These are phyloP conservation scores for Etheostoma perlongum DNA, from an alignment of 2,797 vertebrate genomes.

Conservation along the genomic window DNA sequence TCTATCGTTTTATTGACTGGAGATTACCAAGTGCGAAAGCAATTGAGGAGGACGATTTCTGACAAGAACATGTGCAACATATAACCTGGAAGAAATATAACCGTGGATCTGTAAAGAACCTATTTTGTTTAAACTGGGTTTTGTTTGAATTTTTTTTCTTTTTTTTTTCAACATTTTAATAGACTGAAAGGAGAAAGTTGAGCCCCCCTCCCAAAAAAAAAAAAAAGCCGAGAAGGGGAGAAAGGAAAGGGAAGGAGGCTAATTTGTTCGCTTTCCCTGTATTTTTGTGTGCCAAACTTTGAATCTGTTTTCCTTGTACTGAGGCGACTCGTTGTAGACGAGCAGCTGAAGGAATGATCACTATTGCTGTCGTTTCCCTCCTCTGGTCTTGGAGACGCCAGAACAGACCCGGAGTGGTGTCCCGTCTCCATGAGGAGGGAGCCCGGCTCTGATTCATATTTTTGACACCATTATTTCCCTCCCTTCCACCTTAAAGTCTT, in stretches of 20 bases:
- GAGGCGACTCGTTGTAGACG: constrained; percentile 30
- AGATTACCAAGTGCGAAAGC: constrained; percentile 63
- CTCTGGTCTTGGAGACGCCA: constrained; percentile 70
- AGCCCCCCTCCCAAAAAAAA: constrained; percentile 9
- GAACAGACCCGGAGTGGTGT: constrained; percentile 55
- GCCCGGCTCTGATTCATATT: constrained; percentile 47
- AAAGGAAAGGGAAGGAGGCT: constrained; percentile 37
- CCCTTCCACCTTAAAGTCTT: constrained; percentile 15
- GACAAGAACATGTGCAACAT: constrained; percentile 35
- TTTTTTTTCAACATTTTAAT: constrained; percentile 24
- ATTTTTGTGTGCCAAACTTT: constrained; percentile 24
- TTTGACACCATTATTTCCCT: constrained; percentile 35
- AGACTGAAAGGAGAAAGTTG: constrained; percentile 60
- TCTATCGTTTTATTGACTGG: constrained; percentile 62
- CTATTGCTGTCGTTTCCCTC: constrained; percentile 43
- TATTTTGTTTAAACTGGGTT: constrained; percentile 3
- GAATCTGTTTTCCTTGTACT: constrained; percentile 37
- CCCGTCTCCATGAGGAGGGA: constrained; percentile 66
- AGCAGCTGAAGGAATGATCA: constrained; percentile 65
- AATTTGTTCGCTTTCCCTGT: constrained; percentile 24
- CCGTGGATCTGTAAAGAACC: constrained; percentile 68
- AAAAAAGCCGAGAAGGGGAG: constrained; percentile 63
- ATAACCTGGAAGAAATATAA: constrained; percentile 41
- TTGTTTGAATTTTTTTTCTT: constrained; percentile 1
- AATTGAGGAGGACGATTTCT: constrained; percentile 47